Evolutionary conservation across 2,888 invertebrate species (phyloP), one percentile per base, ranked within the genome.

Genomic region (Ischnus inquisitorius): DNA sequence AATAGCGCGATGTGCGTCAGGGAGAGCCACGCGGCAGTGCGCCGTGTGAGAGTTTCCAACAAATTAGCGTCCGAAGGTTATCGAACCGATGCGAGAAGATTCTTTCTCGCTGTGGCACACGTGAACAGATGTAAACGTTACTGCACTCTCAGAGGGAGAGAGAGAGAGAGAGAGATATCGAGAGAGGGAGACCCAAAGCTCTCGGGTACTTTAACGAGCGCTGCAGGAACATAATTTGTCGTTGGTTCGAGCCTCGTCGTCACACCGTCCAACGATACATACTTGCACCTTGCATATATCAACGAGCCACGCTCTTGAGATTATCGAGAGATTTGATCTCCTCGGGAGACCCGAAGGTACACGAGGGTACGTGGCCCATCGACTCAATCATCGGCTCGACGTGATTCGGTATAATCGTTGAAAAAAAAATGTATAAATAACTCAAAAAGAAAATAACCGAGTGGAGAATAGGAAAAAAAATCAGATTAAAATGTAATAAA

Each of bases 1-100:
- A n/a, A n/a, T n/a, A 34, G 34, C 19, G 22, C 22, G 54, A 54
- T 54, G 54, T 54, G 10, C 19, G 54, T 54, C 54, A 34, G 34
- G 34, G 34, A 34, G 54, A 22, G 10, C 10, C 54, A 54, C 22
- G 10, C 19, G 54, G 22, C 19, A 54, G 10, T 19, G 22, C 54
- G 54, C 54, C 54, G 34, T 34, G 46, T 25, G 60, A 60, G 57
- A 25, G 60, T 60, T 25, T 25, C 46, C 25, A 64, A 77, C 72
- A 83, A 77, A 83, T 83, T 80, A 80, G 80, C 71, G 72, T 80
- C 76, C 67, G 62, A 34, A 62, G 83, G 83, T 83, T 80, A 80
- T 83, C 83, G 83, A 83, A 83, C 83, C 72, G 60, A n/a, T 34
- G 60, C 6, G 54, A 69, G 16, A n/a, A 74, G 51, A 64, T 14